Conservation (phyloP, 1,140 invertebrate species). For the Panulirus ornatus region DNA sequence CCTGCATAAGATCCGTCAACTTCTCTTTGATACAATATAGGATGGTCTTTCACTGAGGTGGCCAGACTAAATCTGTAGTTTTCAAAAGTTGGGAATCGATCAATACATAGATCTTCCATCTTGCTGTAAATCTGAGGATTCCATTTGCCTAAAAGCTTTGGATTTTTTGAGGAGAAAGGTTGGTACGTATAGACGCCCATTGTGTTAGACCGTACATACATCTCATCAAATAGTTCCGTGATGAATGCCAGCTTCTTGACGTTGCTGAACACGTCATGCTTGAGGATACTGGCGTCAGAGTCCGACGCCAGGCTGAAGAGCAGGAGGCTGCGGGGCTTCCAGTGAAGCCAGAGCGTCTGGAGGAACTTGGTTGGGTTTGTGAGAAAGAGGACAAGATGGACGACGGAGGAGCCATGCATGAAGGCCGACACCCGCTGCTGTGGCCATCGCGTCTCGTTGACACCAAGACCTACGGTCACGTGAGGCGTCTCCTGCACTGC, state of each 20-base stretch:
- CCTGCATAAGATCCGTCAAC: neutral
- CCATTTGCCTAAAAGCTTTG: neutral
- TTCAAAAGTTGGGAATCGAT: constrained; percentile 49
- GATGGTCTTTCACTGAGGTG: constrained; percentile 43
- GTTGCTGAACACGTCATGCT: constrained; percentile 1
- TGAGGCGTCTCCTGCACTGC: neutral
- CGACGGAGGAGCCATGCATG: constrained; percentile 3
- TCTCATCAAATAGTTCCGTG: neutral
- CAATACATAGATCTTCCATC: neutral
- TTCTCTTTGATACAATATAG: constrained; percentile 26
- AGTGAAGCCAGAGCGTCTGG: constrained; percentile 22
- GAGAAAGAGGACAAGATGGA: constrained; percentile 48
- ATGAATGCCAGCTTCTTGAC: constrained; percentile 20
- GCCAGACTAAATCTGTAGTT: constrained; percentile 40
- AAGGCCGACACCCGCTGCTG: neutral
- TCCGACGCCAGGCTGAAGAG: constrained; percentile 1
- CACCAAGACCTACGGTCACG: neutral
- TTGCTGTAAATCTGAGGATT: neutral
- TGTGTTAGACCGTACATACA: neutral
- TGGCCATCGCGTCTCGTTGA: constrained; percentile 14
- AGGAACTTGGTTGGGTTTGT: constrained; percentile 6
- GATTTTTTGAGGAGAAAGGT: constrained; percentile 16
- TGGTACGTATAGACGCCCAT: constrained; percentile 22
- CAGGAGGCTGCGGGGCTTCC: constrained; percentile 44
- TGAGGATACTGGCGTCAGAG: neutral